Evolutionary conservation across 2,797 vertebrate species (phyloP), one percentile per base, ranked within the genome.

Genomic region (Spea hammondii): DNA sequence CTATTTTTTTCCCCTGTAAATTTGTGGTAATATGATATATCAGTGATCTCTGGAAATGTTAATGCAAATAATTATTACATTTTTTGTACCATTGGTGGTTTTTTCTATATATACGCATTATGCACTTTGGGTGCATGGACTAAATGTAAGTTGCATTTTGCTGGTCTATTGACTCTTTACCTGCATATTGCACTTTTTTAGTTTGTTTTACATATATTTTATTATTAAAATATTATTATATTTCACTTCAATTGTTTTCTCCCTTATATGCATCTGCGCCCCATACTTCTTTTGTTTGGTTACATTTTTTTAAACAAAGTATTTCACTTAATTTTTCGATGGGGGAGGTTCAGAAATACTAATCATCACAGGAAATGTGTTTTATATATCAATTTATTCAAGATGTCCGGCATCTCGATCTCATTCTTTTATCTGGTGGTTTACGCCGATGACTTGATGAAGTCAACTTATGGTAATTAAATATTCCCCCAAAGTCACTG

Each of bases 401-500:
- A 62, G 59, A 12, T 62, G 55, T 59, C 55, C 4, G 59, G 9
- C 59, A 17, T 49, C 48, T 69, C 53, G 67, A 69, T 47, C 13
- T 53, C 48, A 53, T n/a, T 6, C 48, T 51, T 69, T 8, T 69
- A 69, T 51, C 67, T 51, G 65, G 45, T 46, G 14, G 49, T 3
- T 4, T 9, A 17, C n/a, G 32, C 9, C 32, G n/a, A 62, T 7
- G n/a, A n/a, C 59, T 62, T 62, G 17, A 68, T 66, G 8, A 8
- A 62, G 5, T 7, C 51, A 72, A 83, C 49, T 6, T 78, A 32
- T 2, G 32, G 32, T 32, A 78, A 78, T 78, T 77, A 64, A 64
- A 78, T 78, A 51, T 50, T 65, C 59, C 32, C 76, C 59, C 53
- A 72, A 78, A 69, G 76, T 71, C 76, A 71, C 6, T 72, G 1